Evolutionary conservation across 2,888 invertebrate species (phyloP).

Genomic region (Leuctra nigra): DNA sequence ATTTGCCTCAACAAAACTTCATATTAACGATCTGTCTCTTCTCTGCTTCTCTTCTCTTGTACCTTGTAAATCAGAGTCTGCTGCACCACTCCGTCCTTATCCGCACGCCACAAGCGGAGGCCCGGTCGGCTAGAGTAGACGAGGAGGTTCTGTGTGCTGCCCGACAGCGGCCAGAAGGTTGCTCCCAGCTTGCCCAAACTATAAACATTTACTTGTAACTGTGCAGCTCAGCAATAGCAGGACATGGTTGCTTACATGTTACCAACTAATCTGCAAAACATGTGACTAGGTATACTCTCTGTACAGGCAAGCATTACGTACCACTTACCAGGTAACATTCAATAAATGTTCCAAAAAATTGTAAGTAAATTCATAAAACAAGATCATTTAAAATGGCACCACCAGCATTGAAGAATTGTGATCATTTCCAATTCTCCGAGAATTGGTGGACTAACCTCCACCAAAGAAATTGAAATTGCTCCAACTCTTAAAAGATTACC

Average conservation of each 20-base stretch:
- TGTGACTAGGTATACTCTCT: too few species aligned
- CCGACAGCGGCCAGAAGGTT: conserved; percentile 48
- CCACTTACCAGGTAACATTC: too few species aligned
- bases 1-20: background rate
- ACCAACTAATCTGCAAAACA: conserved; percentile 13
- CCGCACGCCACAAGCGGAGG: conserved; percentile 76
- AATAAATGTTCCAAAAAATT: too few species aligned
- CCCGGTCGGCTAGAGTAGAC: conserved; percentile 78
- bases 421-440: too few species aligned
- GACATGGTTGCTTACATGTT: conserved; percentile 19
- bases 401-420: too few species aligned
- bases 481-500: too few species aligned
- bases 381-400: too few species aligned
- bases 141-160: conserved; percentile 47
- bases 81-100: conserved; percentile 65
- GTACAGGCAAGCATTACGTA: too few species aligned
- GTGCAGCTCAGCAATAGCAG: background rate
- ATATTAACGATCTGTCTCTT: background rate
- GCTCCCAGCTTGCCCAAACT: conserved; percentile 60
- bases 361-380: too few species aligned
- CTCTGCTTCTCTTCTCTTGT: conserved; percentile 18
- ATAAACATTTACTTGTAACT: too few species aligned
- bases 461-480: too few species aligned
- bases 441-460: too few species aligned
- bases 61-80: conserved; percentile 82